These are phyloP conservation scores for Otus sunia DNA, from an alignment of 2,113 vertebrate genomes.

Conservation along the genomic window DNA sequence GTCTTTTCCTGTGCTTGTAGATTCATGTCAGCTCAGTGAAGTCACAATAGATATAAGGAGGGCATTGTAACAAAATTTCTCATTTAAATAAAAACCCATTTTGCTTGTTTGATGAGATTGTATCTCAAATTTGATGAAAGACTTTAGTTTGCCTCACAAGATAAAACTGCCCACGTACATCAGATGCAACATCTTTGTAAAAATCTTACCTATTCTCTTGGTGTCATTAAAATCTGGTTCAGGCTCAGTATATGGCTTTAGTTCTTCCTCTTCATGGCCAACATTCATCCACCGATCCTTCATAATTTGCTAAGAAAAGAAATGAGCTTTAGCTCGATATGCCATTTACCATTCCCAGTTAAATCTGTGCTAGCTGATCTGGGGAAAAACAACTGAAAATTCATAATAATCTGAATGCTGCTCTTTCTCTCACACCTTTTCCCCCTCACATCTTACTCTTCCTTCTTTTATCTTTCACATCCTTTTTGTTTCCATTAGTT, in stretches of 20 bases:
- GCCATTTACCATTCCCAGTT: background rate
- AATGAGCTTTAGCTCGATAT: background rate
- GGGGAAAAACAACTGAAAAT: background rate
- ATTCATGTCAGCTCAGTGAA: background rate
- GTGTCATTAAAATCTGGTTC: constrained; percentile 90
- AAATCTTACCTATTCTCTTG: constrained; percentile 87
- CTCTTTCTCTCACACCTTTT: background rate
- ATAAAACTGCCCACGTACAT: background rate
- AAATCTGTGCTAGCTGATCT: background rate
- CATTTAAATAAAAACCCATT: background rate
- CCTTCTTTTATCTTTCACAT: background rate
- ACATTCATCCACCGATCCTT: constrained; percentile 99
- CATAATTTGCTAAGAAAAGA: constrained; percentile 91
- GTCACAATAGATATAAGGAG: background rate
- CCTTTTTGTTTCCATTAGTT: background rate
- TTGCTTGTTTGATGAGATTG: background rate
- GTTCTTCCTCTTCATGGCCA: constrained; percentile 92
- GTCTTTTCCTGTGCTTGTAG: background rate
- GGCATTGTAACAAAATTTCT: background rate
- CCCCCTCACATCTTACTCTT: background rate
- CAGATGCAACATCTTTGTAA: background rate
- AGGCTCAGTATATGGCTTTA: constrained; percentile 91
- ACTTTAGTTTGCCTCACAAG: background rate
- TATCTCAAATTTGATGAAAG: accelerated
- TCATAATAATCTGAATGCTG: background rate